Evolutionary conservation across 2,888 invertebrate species (phyloP).

Genomic region (Drosophila anceps): DNA sequence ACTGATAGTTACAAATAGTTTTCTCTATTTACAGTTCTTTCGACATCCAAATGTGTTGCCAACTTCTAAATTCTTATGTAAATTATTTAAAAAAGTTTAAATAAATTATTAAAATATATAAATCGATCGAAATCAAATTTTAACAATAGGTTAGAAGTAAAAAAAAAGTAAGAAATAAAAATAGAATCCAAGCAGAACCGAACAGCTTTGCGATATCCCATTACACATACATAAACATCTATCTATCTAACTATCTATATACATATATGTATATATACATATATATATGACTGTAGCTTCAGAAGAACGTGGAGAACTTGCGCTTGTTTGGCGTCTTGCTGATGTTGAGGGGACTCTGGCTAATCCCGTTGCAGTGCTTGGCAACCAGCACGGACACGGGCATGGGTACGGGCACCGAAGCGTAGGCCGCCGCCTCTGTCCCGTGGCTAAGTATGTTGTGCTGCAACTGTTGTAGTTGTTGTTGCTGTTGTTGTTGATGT

Average conservation of each 20-base stretch:
- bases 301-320: constrained; percentile 77
- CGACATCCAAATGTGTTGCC: constrained; percentile 8
- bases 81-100: constrained; percentile 19
- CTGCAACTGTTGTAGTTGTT: constrained; percentile 41
- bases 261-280: constrained; percentile 2
- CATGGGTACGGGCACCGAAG: constrained; percentile 74
- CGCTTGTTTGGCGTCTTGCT: constrained; percentile 74
- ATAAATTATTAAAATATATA: constrained; percentile 24
- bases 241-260: neutral
- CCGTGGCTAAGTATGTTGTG: constrained; percentile 20
- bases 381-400: constrained; percentile 68
- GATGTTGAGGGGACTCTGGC: constrained; percentile 43
- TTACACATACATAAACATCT: constrained; percentile 10
- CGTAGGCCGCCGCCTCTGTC: constrained; percentile 73
- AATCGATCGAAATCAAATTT: constrained; percentile 19
- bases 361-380: constrained; percentile 61
- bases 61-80: constrained; percentile 13
- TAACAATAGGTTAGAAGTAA: constrained; percentile 17
- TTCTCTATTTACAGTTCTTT: constrained; percentile 20
- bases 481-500: constrained; percentile 25
- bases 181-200: constrained; percentile 5
- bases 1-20: constrained; percentile 22
- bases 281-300: constrained; percentile 32
- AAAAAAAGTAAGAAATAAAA: constrained; percentile 13
- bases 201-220: constrained; percentile 19